A percentile compares a stretch with the other conserved stretches of the same genome.
These are phyloP conservation scores for Phenacoccus solenopsis DNA, from an alignment of 1,140 invertebrate genomes.

Conservation along the genomic window DNA sequence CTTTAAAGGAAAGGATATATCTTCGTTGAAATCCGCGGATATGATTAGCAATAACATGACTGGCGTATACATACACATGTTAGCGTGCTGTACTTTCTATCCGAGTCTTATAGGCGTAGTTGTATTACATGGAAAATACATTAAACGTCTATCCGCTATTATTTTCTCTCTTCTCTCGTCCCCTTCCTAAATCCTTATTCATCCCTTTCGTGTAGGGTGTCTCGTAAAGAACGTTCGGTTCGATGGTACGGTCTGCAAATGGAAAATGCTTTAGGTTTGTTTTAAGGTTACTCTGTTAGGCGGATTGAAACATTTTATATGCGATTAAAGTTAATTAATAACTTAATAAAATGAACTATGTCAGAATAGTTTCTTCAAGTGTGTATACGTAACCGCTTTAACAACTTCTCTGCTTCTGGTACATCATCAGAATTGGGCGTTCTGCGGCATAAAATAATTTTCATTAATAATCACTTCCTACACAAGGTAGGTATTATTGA, in stretches of 20 bases:
- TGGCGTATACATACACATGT: slow-evolving; percentile 15
- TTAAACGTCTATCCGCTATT: slow-evolving; percentile 13
- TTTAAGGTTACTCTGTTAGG: too few species aligned
- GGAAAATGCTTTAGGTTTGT: too few species aligned
- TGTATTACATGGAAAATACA: slow-evolving; percentile 17
- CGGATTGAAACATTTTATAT: too few species aligned
- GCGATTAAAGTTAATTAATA: too few species aligned
- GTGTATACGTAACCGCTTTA: too few species aligned
- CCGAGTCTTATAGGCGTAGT: slow-evolving; percentile 11
- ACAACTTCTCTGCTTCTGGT: too few species aligned
- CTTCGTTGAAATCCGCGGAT: not conserved
- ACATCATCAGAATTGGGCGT: too few species aligned
- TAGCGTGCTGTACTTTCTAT: slow-evolving; percentile 13
- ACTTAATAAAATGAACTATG: too few species aligned
- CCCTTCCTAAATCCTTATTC: slow-evolving; percentile 5
- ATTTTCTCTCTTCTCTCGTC: slow-evolving; percentile 4
- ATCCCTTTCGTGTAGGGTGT: slow-evolving; percentile 10
- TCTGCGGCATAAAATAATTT: too few species aligned
- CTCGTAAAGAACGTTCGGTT: not conserved
- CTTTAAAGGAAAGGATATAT: not conserved
- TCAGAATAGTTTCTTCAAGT: too few species aligned
- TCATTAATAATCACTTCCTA: too few species aligned
- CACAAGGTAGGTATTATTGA: too few species aligned
- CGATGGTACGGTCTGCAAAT: not conserved
- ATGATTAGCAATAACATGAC: slow-evolving; percentile 15